These are phyloP conservation scores for Diuraphis noxia DNA, from an alignment of 1,140 invertebrate genomes.

Conservation along the genomic window DNA sequence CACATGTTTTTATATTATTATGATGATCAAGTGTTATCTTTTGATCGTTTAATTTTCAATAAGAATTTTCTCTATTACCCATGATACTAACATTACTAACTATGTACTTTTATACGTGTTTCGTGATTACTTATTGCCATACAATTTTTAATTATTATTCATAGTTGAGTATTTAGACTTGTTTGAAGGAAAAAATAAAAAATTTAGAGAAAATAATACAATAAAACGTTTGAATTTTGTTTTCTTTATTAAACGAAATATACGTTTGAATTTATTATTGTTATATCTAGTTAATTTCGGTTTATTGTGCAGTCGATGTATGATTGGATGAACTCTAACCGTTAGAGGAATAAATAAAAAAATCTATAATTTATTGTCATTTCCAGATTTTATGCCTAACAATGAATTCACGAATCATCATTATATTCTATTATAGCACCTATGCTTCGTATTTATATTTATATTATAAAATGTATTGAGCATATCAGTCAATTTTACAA, in stretches of 20 bases:
- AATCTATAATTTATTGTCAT: too few relatives aligned
- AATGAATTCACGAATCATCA: neutral
- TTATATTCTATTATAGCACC: too few relatives aligned
- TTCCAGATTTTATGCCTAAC: neutral
- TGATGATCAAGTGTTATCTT: neutral
- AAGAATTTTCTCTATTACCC: neutral
- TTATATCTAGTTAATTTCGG: neutral
- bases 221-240: too few relatives aligned
- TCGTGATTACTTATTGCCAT: neutral
- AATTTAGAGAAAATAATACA: neutral
- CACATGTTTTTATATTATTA: neutral
- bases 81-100: neutral
- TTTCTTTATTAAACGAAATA: too few relatives aligned
- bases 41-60: neutral
- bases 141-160: neutral
- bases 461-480: too few relatives aligned
- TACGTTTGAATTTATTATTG: neutral
- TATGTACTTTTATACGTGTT: neutral
- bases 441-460: neutral
- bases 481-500: neutral
- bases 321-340: too few relatives aligned
- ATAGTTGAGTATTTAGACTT: neutral
- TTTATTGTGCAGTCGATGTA: neutral
- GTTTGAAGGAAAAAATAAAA: neutral
- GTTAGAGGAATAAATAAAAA: neutral